These are phyloP conservation scores for Marronus borbonicus DNA, from an alignment of 2,888 invertebrate genomes.

Conservation along the genomic window DNA sequence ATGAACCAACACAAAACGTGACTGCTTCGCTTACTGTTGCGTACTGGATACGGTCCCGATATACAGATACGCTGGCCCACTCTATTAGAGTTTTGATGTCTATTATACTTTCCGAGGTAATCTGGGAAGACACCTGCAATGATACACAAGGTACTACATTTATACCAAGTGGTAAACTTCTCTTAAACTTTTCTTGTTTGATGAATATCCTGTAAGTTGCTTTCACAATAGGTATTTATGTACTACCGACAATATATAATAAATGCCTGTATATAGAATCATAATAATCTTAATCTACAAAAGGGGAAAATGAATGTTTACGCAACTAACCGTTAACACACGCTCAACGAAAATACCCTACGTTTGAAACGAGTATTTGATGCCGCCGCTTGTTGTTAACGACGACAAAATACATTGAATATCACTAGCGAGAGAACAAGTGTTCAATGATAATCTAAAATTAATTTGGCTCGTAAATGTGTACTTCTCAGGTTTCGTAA, in stretches of 20 bases:
- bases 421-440: background rate
- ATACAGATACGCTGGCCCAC: no score
- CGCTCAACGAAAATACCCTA: background rate
- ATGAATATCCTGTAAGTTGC: no score
- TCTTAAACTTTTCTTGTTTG: no score
- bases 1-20: no score
- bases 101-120: no score
- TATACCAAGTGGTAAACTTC: no score
- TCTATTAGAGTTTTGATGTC: no score
- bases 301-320: conserved; percentile 27
- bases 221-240: background rate
- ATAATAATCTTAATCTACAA: background rate
- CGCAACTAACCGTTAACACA: conserved; percentile 8
- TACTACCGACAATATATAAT: background rate
- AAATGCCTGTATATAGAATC: background rate
- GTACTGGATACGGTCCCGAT: no score
- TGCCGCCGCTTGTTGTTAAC: background rate
- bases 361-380: conserved; percentile 4
- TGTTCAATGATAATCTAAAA: conserved; percentile 11
- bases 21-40: no score
- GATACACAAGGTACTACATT: no score
- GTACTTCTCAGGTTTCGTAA: background rate
- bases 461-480: background rate
- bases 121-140: no score
- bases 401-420: background rate